Conservation (phyloP, 2,113 vertebrate species). For the Anoura caudifer region DNA sequence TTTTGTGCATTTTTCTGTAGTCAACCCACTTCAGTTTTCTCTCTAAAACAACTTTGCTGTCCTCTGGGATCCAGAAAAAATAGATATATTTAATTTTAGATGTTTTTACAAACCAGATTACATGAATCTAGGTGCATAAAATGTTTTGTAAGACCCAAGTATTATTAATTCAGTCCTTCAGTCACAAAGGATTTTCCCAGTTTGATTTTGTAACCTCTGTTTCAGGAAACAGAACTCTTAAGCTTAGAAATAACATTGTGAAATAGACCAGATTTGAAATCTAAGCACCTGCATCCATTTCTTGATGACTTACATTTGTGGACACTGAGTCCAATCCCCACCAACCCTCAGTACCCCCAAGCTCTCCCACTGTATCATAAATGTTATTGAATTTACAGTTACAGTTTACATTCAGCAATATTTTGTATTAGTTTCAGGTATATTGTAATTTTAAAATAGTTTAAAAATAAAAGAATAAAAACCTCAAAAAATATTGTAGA, state of each 20-base stretch:
- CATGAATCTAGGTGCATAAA: background rate
- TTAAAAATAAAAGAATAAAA: background rate
- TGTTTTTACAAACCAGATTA: conserved; percentile 10
- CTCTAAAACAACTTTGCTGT: background rate
- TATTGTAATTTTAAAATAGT: background rate
- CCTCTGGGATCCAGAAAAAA: background rate
- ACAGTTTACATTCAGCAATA: background rate
- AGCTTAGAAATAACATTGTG: background rate
- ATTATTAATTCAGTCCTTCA: background rate
- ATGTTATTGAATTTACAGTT: background rate
- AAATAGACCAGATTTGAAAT: background rate
- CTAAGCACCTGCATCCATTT: background rate
- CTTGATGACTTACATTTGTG: background rate
- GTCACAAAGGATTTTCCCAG: background rate
- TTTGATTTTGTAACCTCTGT: background rate
- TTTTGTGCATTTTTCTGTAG: background rate
- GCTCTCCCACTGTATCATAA: background rate
- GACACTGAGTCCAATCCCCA: background rate
- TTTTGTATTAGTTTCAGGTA: background rate
- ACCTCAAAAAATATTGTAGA: background rate
- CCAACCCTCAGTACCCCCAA: background rate
- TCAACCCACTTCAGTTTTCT: background rate
- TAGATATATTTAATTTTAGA: background rate
- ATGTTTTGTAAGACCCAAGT: background rate
- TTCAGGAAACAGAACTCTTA: background rate